Evolutionary conservation across 2,888 invertebrate species (phyloP), one percentile per base, ranked within the genome.

Genomic region (Neria commutata): DNA sequence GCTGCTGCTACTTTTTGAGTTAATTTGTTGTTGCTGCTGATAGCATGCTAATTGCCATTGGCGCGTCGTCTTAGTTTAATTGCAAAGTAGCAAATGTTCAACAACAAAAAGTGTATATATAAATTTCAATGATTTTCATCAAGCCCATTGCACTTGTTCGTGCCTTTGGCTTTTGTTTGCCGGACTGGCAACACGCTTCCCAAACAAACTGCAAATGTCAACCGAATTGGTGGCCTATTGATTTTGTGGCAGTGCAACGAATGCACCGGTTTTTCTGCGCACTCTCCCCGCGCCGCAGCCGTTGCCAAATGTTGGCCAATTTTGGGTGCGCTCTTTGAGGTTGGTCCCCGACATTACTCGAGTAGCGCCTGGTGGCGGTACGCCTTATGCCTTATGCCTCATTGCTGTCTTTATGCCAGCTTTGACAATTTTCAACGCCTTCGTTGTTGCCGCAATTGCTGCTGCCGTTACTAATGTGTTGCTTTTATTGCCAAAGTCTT

Each of bases 351-450:
- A 67, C 69, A 74, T 72, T 74, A 72, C 72, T 67, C 72, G 70
- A 68, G 72, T 71, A 74, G 72, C 71, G 74, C 73, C 71, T 73
- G 72, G 74, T 73, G 62, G 74, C 72, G 74, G 72, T 72, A 73
- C 70, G 72, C 72, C 74, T 71, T 73, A 59, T 62, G 54, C 65
- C 56, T 59, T 47, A 49, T 51, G 19, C 49, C 53, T 56, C 17
- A 54, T 25, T 21, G 52, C 46, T 45, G 50, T n/a, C 16, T 37
- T 37, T 37, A 6, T n/a, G 37, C 37, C 37, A 14, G 37, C 37
- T 72, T 72, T 72, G 72, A 72, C 74, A 73, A 72, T 72, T 72
- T 72, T 72, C 74, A 75, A 73, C 73, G 74, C 73, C 74, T 75
- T 70, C 71, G 68, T 63, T 62, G 68, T 25, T 45, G 56, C 54